Evolutionary conservation across 1,140 invertebrate species (phyloP).

Genomic region (Cyphomyrmex costatus): DNA sequence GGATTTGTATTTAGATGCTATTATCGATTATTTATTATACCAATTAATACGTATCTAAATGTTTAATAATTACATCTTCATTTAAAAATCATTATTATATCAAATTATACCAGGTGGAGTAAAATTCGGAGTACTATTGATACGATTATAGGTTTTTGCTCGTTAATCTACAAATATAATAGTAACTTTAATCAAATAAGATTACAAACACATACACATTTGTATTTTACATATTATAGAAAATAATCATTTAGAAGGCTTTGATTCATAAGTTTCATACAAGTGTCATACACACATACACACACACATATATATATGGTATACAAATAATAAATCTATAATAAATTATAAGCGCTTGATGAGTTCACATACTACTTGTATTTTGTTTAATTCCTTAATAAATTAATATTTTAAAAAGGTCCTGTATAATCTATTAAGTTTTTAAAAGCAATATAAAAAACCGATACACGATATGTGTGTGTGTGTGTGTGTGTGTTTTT

Average conservation of each 20-base stretch:
- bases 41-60: conserved; percentile 30
- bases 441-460: not conserved
- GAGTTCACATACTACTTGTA: not conserved
- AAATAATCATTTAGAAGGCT: not conserved
- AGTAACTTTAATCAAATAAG: not conserved
- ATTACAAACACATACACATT: not conserved
- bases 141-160: not conserved
- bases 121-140: not conserved
- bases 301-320: too few relatives aligned
- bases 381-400: not conserved
- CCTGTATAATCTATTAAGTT: not conserved
- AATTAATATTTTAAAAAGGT: not conserved
- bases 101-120: not conserved
- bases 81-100: conserved; percentile 22
- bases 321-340: not conserved
- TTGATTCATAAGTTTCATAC: not conserved
- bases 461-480: too few relatives aligned
- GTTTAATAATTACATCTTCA: conserved; percentile 33
- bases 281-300: too few relatives aligned
- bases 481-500: not conserved
- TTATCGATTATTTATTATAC: not conserved
- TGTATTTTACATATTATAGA: not conserved
- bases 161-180: not conserved
- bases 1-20: not conserved
- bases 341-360: not conserved